Evolutionary conservation across 2,888 invertebrate genomes (phyloP), one percentile per base, ranked within the genome.

Genomic region (Pandemis corylana): DNA sequence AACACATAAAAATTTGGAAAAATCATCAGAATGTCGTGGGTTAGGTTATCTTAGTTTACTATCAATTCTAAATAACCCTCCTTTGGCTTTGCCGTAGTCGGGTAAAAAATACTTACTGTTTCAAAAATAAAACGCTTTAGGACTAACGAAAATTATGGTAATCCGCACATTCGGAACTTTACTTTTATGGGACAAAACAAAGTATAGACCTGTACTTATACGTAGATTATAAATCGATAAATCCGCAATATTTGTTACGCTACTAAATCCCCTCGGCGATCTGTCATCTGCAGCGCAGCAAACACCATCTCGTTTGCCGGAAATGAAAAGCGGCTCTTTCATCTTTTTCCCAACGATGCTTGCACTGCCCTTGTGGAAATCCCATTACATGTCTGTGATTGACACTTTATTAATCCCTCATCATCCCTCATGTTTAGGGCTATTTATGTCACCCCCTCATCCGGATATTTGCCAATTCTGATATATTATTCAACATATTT

Each of bases 231-330:
- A 13, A 51, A 66, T 56, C 66, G 64, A 62, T 75, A 73, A 74
- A 75, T 67, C 51, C 10, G 67, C 41, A 59, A 66, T 62, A 51
- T 78, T 73, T 68, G 64, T 72, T 77, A 42, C 51, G 10, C 1
- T 70, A 75, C 73, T 80, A 76, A 76, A 71, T 81, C 81, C 82
- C 81, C 75, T 72, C 80, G 80, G 80, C 76, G 82, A 81, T 77
- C 81, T 80, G 84, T 85, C 85, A 86, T 80, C 76, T 72, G 72
- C 84, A 84, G 80, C 72, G 71, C 84, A 84, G 80, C 79, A 80
- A 83, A 81, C 80, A 79, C 76, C 76, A 81, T 73, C 80, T 78
- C 71, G 69, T 78, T 78, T 76, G 70, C 77, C 82, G 87, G 87
- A 88, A 87, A 86, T 87, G 82, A 84, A 82, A 80, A 75, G 75